Conservation (phyloP, 2,888 invertebrate genomes). For the Mythimna loreyi region DNA sequence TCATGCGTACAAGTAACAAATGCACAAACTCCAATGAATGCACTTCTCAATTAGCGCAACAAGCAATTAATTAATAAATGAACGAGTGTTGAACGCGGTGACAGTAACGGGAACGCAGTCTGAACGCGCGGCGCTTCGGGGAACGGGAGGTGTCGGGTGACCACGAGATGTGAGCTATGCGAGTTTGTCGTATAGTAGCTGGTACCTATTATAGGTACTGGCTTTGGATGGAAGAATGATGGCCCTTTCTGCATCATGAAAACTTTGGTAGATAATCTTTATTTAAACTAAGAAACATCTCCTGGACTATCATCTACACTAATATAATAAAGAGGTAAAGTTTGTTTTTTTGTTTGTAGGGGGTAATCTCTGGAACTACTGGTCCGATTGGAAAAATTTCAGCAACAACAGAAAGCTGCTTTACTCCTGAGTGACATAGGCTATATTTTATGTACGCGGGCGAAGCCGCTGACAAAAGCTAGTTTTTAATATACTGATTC, state of each 20-base stretch:
- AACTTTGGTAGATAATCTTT: too few relatives aligned
- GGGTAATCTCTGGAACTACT: too few relatives aligned
- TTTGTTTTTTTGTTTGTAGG: too few relatives aligned
- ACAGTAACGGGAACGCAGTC: conserved; percentile 47
- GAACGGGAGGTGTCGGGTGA: conserved; percentile 55
- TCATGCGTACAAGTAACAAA: neutral
- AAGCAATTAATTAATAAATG: conserved; percentile 39
- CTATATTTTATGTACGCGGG: too few relatives aligned
- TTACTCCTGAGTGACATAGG: too few relatives aligned
- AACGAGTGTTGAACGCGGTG: conserved; percentile 47
- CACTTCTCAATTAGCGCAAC: conserved; percentile 53
- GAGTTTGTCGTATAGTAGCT: conserved; percentile 30
- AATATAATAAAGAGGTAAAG: too few relatives aligned
- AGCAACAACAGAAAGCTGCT: too few relatives aligned
- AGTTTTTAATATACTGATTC: too few relatives aligned
- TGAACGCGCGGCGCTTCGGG: conserved; percentile 54
- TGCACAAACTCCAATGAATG: conserved; percentile 40
- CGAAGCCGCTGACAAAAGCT: too few relatives aligned
- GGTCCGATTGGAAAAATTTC: too few relatives aligned
- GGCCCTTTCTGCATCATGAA: neutral
- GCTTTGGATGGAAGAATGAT: neutral
- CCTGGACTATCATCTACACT: too few relatives aligned
- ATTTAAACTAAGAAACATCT: too few relatives aligned
- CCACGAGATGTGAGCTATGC: conserved; percentile 44
- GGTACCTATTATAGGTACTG: conserved; percentile 2